Evolutionary conservation across 1,140 invertebrate species (phyloP), one percentile per base, ranked within the genome.

Genomic region (Tetragnatha versicolor): DNA sequence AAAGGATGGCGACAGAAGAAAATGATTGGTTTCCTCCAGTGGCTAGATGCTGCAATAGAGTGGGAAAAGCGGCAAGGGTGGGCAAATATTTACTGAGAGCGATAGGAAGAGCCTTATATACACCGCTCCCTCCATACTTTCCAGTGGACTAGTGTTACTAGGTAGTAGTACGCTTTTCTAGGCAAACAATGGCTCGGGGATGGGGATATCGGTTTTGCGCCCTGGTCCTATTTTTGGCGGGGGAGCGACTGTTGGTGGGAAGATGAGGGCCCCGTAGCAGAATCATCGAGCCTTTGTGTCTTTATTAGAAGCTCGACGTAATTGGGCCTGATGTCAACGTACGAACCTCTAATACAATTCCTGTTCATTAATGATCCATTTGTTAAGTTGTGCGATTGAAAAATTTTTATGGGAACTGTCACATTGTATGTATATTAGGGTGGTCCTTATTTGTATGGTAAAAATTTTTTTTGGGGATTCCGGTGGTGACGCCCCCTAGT

Each of bases 11-110:
- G 45, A 77, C 73, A 65, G 42, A 77, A 77, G 73, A 77, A n/a
- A 77, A 77, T 77, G 73, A 77, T 77, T 77, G 73, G 73, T 77
- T 77, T 77, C 60, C 73, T 77, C 31, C 61, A 61, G 73, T 77
- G 73, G 73, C 73, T 53, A 25, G 73, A 65, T 65, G 45, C 61
- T 53, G 73, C 73, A 77, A 77, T 77, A 77, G 60, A 65, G 73
- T 77, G 73, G 73, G 73, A 77, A 77, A 51, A 77, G 73, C 73
- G 73, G 73, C 73, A 77, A 77, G 73, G 73, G 66, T 77, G 45
- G 60, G 73, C 73, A 77, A 77, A 77, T 77, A 77, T 77, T 77
- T 77, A 53, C 73, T 25, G 33, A 29, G 25, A 66, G 47, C 60
- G 60, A 77, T 77, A 49, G 53, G 35, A 73, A 60, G 69, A 73